Evolutionary conservation across 1,140 invertebrate genomes (phyloP), one percentile per base, ranked within the genome.

Genomic region (Dendroctonus valens): DNA sequence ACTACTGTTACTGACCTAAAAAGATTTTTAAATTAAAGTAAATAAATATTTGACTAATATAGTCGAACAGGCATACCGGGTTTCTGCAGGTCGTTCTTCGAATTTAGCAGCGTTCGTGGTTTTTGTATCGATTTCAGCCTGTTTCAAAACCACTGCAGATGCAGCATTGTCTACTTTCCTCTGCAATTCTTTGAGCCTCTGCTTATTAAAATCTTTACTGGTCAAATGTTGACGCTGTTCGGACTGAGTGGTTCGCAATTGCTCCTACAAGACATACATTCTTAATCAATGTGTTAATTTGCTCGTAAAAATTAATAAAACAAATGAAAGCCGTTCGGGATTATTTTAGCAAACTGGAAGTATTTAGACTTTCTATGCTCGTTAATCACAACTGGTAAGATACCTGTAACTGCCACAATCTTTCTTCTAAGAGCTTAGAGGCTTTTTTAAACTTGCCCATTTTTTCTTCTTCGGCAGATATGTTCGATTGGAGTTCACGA

Each of bases 371-470:
- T 48, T 51, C 9, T 11, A 8, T 51, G 5, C 42, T 38, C 40
- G 26, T 41, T 48, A 50, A 8, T 54, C 40, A 57, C 52, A 51
- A 52, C 39, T n/a, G 15, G 52, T 41, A 42, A 50, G 40, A 50
- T 64, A 66, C 65, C 2, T 77, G 54, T 2, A 84, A 70, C 11
- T 73, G 46, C 1, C 71, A 72, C 1, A 77, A 65, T 62, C 80
- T 73, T 65, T 79, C 78, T 26, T 80, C 71, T 26, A 81, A 65
- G 26, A 76, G 71, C 7, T 64, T 63, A 8, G 74, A 63, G n/a
- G 78, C 71, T 50, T 76, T 70, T 44, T 74, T 71, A 44, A 83
- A 69, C 59, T 75, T 69, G 37, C 62, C 57, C 48, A 78, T 70
- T 59, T 80, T 75, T 7, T 79, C 74, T 39, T 72, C 69, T 7